A percentile compares a stretch with the other conserved stretches of the same genome.
phyloP scores from a whole-genome alignment of 1,140 invertebrate species.

The Macrotrachela quadricornifera region DNA sequence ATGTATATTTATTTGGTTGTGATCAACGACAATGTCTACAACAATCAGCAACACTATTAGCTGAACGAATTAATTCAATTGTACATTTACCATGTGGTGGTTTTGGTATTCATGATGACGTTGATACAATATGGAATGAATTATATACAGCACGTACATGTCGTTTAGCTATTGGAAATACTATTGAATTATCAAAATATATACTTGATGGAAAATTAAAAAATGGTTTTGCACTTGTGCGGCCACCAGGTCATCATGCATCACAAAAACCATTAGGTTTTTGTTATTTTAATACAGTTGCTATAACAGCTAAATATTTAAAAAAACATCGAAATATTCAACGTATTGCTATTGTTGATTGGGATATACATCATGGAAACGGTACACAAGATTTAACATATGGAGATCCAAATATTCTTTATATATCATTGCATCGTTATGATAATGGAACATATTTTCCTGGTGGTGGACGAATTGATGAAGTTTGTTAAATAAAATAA shows the following conservation, averaged over 20 bases:
- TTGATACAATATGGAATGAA: conserved; percentile 80
- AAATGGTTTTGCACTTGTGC: conserved; percentile 88
- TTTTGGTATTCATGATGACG: conserved; percentile 78
- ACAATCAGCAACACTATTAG: neutral
- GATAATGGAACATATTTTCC: conserved; percentile 99
- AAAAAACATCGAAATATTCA: conserved; percentile 59
- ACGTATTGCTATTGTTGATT: conserved; percentile 84
- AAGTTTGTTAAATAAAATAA: conserved; percentile 43
- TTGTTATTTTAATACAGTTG: conserved; percentile 97
- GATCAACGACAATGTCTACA: neutral
- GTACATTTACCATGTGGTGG: conserved; percentile 70
- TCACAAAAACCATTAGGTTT: conserved; percentile 93
- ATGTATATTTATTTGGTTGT: neutral
- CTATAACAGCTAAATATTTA: conserved; percentile 71
- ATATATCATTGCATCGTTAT: conserved; percentile 91
- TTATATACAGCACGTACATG: conserved; percentile 75
- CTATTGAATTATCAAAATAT: conserved; percentile 69
- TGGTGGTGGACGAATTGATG: conserved; percentile 70
- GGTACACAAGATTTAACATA: conserved; percentile 97
- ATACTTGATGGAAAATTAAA: conserved; percentile 36
- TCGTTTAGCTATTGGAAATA: conserved; percentile 75
- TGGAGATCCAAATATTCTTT: conserved; percentile 73
- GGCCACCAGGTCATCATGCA: conserved; percentile 93
- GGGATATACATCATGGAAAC: conserved; percentile 99
- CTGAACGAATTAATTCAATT: neutral